Evolutionary conservation across 92 coral and sea anemone species (phyloP).

Genomic region (Bergia sp.): DNA sequence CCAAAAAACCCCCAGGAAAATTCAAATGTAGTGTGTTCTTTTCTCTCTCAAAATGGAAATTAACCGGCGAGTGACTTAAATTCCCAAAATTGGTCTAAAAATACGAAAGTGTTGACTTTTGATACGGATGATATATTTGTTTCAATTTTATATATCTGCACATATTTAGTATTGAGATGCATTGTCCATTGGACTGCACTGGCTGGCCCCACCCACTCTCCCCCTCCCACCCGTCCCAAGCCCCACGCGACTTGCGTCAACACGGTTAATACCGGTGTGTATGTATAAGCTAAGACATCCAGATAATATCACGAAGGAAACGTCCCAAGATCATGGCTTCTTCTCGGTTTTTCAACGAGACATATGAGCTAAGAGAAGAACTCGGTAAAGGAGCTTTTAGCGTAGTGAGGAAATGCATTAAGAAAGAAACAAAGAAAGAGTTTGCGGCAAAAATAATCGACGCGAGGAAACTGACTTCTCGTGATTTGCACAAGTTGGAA

Average conservation of each 20-base stretch:
- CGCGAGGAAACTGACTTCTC: slow-evolving; percentile 81
- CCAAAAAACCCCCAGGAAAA: too few relatives aligned
- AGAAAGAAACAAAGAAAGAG: slow-evolving; percentile 69
- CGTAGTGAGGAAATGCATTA: slow-evolving; percentile 76
- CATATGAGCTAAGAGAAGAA: slow-evolving; percentile 86
- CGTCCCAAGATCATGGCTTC: slow-evolving; percentile 3
- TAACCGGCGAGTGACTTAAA: too few relatives aligned
- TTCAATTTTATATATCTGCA: background rate
- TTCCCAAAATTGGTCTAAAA: too few relatives aligned
- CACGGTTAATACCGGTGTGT: background rate
- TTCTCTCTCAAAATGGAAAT: too few relatives aligned
- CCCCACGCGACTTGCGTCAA: slow-evolving; percentile 19
- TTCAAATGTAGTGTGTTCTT: too few relatives aligned
- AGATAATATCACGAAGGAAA: background rate
- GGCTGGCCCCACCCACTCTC: background rate
- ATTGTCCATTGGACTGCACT: background rate
- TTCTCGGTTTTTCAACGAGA: slow-evolving; percentile 67
- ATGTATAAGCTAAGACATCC: too few relatives aligned
- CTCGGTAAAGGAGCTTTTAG: slow-evolving; percentile 98
- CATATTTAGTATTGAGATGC: background rate
- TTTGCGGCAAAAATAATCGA: slow-evolving; percentile 95
- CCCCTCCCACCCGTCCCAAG: slow-evolving; percentile 36
- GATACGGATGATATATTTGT: too few relatives aligned
- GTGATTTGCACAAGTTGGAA: slow-evolving; percentile 91
- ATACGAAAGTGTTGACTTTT: background rate